Percentiles rank a stretch among this genome's conserved stretches.
Evolutionary conservation across 2,888 invertebrate genomes (phyloP).

Genomic region (Dichetophora obliterata): DNA sequence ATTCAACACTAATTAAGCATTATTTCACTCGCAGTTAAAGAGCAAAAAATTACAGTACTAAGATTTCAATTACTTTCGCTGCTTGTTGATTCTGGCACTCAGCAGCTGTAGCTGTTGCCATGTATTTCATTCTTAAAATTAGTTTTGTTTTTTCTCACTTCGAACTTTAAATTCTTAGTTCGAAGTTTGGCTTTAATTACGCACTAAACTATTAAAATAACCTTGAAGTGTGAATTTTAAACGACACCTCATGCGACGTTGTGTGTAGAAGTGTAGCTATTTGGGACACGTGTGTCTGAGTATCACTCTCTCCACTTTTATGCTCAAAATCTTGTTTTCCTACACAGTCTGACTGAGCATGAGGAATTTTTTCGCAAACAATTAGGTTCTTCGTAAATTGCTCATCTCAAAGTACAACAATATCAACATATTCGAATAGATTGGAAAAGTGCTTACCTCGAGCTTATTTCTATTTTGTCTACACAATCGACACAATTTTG

Average conservation of each 20-base stretch:
- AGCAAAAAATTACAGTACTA: not conserved
- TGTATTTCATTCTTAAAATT: too few relatives aligned
- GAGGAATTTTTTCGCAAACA: not conserved
- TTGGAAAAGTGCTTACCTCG: conserved; percentile 15
- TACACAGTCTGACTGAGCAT: not conserved
- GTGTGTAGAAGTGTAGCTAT: not conserved
- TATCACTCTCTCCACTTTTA: not conserved
- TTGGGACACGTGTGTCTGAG: not conserved
- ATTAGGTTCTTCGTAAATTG: not conserved
- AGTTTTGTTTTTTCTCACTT: not conserved
- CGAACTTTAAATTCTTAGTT: too few relatives aligned
- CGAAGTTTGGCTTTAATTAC: conserved; percentile 22
- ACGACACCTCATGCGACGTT: not conserved
- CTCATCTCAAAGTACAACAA: conserved; percentile 10
- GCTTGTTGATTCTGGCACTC: not conserved
- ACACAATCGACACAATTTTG: not conserved
- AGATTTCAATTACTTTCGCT: not conserved
- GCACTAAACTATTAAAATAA: conserved; percentile 21
- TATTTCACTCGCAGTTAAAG: not conserved
- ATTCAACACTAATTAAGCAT: not conserved
- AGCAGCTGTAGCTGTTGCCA: too few relatives aligned
- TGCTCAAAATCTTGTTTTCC: not conserved
- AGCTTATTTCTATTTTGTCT: not conserved
- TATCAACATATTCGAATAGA: not conserved
- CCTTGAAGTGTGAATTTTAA: conserved; percentile 30